Evolutionary conservation across 1,140 invertebrate genomes (phyloP), one percentile per base, ranked within the genome.

Genomic region (Solen grandis): DNA sequence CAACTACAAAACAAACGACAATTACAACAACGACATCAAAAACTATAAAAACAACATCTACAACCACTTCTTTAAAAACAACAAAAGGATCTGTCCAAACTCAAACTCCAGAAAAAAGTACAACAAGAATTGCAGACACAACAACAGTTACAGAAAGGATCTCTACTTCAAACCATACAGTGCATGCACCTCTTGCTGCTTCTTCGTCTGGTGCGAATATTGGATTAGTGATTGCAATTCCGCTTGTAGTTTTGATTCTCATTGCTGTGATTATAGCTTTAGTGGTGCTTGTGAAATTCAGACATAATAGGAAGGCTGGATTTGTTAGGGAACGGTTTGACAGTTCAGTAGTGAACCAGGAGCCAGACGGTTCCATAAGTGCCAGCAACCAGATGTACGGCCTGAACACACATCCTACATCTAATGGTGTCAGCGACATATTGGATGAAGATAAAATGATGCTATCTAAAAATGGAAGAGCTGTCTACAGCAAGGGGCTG

Each of bases 331-430:
- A 79, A 69, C 29, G 55, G 46, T 79, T 79, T 69, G 66, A 79
- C 50, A 66, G 63, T 60, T 69, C 76, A 1, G 57, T 79, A 16
- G 70, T 79, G 35, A 33, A 19, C 35, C 63, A 46, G 19, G 65
- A 62, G 33, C 8, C 22, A 2, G 76, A 79, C 35, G 76, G 76
- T 13, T 50, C 65, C 8, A 33, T 79, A 0, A 35, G 25, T 52
- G 76, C 66, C 25, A 79, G 76, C 36, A 79, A 79, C 60, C 76
- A 79, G 36, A 35, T 79, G 27, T 79, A 60, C 62, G 76, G 62
- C 54, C 62, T 79, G 25, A 66, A 76, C 35, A 41, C 57, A 19
- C 60, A 76, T 19, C 60, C 62, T 0, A 55, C 60, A 22, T 57
- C 74, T 0, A 19, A 54, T 46, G 35, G 57, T 35, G 29, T 19